These are phyloP conservation scores for Leptopilina myrica DNA, from an alignment of 2,888 invertebrate genomes.

Conservation along the genomic window DNA sequence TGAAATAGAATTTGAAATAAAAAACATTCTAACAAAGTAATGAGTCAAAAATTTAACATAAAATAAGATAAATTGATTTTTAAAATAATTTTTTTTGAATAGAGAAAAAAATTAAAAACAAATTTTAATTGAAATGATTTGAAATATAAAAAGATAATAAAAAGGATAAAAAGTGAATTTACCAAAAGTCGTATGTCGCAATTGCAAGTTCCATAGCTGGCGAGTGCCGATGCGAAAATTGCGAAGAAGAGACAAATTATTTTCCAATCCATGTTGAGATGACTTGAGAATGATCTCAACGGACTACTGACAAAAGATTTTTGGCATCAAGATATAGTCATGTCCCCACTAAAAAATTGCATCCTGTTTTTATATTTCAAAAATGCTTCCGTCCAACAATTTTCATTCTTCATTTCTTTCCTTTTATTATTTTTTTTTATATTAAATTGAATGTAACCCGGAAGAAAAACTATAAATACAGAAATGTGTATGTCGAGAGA, in stretches of 20 bases:
- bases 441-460: not conserved
- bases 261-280: slow-evolving; percentile 21
- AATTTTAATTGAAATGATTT: too few relatives aligned
- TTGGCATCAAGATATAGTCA: slow-evolving; percentile 18
- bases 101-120: too few relatives aligned
- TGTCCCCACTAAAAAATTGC: not conserved
- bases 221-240: not conserved
- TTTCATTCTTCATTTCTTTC: not conserved
- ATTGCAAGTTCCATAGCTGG: too few relatives aligned
- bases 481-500: not conserved
- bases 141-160: too few relatives aligned
- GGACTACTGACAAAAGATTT: slow-evolving; percentile 13
- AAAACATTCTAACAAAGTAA: too few relatives aligned
- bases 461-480: not conserved
- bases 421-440: not conserved
- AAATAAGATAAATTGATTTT: too few relatives aligned
- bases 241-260: slow-evolving; percentile 1
- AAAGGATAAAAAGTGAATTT: too few relatives aligned
- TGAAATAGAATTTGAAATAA: too few relatives aligned
- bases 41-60: too few relatives aligned
- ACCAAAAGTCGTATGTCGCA: too few relatives aligned
- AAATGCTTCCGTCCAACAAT: slow-evolving; percentile 25
- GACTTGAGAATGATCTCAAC: not conserved
- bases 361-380: slow-evolving; percentile 19
- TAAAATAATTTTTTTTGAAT: too few relatives aligned